Conservation (phyloP, 37 sponge, comb jelly and placozoan species). For the Oscarella lobularis region DNA sequence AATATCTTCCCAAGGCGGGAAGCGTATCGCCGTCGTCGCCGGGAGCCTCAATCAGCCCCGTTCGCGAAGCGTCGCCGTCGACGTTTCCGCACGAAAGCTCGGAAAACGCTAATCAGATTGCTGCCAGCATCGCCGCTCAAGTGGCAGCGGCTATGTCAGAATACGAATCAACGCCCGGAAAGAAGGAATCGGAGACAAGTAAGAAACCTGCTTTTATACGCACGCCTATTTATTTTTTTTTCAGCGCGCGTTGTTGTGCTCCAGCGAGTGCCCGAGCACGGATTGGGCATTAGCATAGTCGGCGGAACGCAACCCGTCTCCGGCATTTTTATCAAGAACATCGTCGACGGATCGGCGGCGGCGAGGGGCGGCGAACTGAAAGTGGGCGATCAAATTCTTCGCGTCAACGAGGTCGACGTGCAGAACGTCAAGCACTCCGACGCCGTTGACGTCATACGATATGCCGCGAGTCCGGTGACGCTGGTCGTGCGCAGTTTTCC, state of each 20-base stretch:
- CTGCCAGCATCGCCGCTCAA: background rate
- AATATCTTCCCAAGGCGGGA: too few species aligned
- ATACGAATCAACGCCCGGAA: too few species aligned
- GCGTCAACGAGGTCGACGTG: constrained; percentile 28
- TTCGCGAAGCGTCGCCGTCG: too few species aligned
- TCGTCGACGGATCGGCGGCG: background rate
- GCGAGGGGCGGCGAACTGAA: constrained; percentile 11
- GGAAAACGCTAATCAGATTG: background rate
- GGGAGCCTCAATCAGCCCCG: background rate
- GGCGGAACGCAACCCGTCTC: background rate
- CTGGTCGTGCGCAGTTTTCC: constrained; percentile 18
- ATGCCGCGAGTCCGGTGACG: constrained; percentile 22
- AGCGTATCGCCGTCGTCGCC: background rate
- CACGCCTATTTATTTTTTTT: background rate
- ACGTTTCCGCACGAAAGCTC: background rate
- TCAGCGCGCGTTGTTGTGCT: constrained; percentile 10
- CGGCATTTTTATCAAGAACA: constrained; percentile 15
- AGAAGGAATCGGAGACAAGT: too few species aligned
- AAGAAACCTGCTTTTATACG: too few species aligned
- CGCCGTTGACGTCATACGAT: constrained; percentile 23
- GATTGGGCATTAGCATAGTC: constrained; percentile 26
- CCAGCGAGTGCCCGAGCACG: constrained; percentile 4
- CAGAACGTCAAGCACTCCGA: constrained; percentile 17
- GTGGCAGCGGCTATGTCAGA: background rate
- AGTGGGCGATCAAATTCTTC: constrained; percentile 25